A percentile compares a stretch with the other conserved stretches of the same genome.
These are phyloP conservation scores for Enteromius mattozi DNA, from an alignment of 2,797 vertebrate species.

Conservation along the genomic window DNA sequence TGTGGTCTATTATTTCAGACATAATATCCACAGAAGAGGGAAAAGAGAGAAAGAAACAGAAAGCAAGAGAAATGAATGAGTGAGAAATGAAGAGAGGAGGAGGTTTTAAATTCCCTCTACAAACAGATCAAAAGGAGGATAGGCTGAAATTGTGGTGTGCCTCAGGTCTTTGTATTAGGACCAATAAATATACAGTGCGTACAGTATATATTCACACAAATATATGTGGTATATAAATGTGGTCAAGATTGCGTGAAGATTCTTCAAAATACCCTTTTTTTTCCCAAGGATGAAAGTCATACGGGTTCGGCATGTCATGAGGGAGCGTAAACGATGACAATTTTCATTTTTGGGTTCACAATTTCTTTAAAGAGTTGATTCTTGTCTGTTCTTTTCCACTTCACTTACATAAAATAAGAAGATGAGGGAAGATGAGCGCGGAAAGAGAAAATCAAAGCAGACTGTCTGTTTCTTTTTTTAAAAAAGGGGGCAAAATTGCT, in stretches of 20 bases:
- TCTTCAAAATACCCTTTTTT: neutral
- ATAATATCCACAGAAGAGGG: slow-evolving; percentile 12
- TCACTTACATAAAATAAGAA: slow-evolving; percentile 25
- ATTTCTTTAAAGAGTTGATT: slow-evolving; percentile 29
- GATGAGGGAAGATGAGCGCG: slow-evolving; percentile 27
- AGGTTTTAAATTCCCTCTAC: neutral
- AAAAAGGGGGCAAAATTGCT: neutral
- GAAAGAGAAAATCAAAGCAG: slow-evolving; percentile 37
- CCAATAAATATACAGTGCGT: neutral
- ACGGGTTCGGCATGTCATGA: neutral
- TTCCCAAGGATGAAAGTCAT: neutral
- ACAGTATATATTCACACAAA: neutral
- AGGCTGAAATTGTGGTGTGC: neutral
- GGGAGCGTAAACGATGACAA: neutral
- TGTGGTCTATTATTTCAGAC: neutral
- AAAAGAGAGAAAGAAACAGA: neutral
- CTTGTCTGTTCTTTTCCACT: slow-evolving; percentile 30
- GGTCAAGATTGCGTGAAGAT: neutral
- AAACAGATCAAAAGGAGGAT: neutral
- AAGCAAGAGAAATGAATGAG: neutral
- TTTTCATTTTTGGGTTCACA: neutral
- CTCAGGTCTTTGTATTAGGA: neutral
- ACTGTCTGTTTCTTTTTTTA: neutral
- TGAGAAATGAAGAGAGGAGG: neutral
- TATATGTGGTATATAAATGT: too few relatives aligned